Conservation (phyloP, 1,140 invertebrate species). For the Lerema accius region DNA sequence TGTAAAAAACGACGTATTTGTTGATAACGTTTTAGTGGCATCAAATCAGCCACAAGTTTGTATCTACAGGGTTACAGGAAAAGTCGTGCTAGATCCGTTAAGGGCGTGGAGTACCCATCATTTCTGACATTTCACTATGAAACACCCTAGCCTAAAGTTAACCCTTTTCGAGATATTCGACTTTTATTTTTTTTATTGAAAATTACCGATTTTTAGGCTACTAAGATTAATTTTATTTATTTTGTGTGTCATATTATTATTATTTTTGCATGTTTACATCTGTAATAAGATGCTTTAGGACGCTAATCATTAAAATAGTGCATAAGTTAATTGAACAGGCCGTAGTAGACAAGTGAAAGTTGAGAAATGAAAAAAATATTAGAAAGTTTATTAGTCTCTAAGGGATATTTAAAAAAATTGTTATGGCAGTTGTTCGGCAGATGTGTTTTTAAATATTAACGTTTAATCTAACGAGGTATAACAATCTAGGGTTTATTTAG, state of each 20-base stretch:
- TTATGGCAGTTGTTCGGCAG: neutral
- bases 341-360: constrained; percentile 9
- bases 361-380: constrained; percentile 9
- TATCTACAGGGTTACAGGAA: too few species aligned
- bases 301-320: neutral
- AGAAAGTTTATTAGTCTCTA: neutral
- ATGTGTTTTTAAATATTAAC: neutral
- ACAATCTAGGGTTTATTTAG: constrained; percentile 3
- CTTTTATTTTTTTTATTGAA: too few species aligned
- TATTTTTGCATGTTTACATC: constrained; percentile 1
- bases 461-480: constrained; percentile 1
- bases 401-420: constrained; percentile 3
- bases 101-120: too few species aligned
- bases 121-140: too few species aligned
- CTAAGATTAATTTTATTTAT: neutral
- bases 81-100: too few species aligned
- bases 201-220: too few species aligned
- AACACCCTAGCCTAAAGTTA: too few species aligned
- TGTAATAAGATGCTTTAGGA: constrained; percentile 1
- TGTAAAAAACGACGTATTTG: too few species aligned
- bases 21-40: too few species aligned
- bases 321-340: constrained; percentile 9
- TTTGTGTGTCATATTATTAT: constrained; percentile 15
- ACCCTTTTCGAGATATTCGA: too few species aligned
- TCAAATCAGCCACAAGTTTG: too few species aligned